Evolutionary conservation across 2,797 vertebrate genomes (phyloP).

Genomic region (Macrochelys suwanniensis): DNA sequence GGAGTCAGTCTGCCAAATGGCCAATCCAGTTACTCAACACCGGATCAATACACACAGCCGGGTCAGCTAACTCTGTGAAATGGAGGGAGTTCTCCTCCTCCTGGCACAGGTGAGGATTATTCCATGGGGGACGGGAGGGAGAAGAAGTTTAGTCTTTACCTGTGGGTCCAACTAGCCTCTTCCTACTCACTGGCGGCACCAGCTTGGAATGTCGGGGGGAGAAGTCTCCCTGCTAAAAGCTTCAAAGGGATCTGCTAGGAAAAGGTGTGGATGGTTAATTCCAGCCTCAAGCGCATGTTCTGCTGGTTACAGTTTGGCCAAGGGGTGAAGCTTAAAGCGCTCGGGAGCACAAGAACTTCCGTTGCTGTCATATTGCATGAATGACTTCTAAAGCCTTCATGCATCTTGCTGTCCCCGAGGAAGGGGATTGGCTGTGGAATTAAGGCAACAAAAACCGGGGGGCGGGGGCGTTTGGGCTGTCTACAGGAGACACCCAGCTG

Average conservation of each 20-base stretch:
- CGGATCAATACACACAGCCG: background rate
- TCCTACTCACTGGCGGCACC: background rate
- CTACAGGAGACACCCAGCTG: too few species aligned
- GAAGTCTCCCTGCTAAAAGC: background rate
- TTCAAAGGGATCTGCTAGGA: background rate
- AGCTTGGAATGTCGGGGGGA: background rate
- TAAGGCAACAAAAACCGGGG: background rate
- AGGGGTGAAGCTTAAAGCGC: background rate
- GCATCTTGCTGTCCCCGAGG: background rate
- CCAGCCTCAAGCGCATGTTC: background rate
- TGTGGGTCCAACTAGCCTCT: background rate
- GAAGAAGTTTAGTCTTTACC: background rate
- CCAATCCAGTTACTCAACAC: background rate
- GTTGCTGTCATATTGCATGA: background rate
- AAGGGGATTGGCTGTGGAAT: background rate
- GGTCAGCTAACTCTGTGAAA: background rate
- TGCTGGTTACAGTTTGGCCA: background rate
- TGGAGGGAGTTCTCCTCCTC: background rate
- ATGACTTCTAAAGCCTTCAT: background rate
- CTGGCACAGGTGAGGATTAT: background rate
- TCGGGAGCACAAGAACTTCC: too few species aligned
- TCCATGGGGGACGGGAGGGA: background rate
- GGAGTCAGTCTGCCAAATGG: background rate
- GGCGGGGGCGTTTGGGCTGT: background rate
- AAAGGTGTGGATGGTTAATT: background rate